Conservation (phyloP, 2,797 vertebrate genomes). For the Okamejei kenojei region DNA sequence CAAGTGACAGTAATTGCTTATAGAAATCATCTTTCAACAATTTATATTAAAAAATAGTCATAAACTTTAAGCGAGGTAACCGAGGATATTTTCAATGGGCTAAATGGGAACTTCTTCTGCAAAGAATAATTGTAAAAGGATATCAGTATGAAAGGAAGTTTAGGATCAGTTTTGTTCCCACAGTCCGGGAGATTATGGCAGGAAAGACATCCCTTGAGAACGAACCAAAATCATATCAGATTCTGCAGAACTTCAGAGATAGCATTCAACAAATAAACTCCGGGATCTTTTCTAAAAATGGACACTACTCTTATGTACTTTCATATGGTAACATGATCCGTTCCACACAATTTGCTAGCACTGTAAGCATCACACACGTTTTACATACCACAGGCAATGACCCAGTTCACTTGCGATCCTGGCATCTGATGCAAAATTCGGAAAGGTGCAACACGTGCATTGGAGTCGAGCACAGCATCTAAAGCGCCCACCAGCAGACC, state of each 20-base stretch:
- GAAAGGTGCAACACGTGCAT: conserved; percentile 80
- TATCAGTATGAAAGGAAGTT: not conserved
- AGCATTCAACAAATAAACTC: not conserved
- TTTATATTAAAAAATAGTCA: not conserved
- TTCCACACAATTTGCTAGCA: not conserved
- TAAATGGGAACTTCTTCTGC: not conserved
- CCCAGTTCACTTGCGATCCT: conserved; percentile 84
- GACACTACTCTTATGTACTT: not conserved
- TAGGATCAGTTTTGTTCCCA: not conserved
- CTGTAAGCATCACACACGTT: not conserved
- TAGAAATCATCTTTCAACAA: not conserved
- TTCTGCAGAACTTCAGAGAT: not conserved
- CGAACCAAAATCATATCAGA: not conserved
- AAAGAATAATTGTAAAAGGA: not conserved
- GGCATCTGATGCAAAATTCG: conserved; percentile 89
- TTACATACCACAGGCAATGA: conserved; percentile 85
- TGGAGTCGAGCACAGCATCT: conserved; percentile 89
- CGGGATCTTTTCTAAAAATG: not conserved
- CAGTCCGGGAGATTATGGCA: not conserved
- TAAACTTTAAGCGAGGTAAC: not conserved
- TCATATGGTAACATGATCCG: not conserved
- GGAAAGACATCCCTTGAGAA: not conserved
- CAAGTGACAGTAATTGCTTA: not conserved
- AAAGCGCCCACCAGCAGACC: conserved; percentile 89
- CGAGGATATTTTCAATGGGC: not conserved